Conservation (phyloP, 2,797 vertebrate species). For the Decapterus maruadsi region DNA sequence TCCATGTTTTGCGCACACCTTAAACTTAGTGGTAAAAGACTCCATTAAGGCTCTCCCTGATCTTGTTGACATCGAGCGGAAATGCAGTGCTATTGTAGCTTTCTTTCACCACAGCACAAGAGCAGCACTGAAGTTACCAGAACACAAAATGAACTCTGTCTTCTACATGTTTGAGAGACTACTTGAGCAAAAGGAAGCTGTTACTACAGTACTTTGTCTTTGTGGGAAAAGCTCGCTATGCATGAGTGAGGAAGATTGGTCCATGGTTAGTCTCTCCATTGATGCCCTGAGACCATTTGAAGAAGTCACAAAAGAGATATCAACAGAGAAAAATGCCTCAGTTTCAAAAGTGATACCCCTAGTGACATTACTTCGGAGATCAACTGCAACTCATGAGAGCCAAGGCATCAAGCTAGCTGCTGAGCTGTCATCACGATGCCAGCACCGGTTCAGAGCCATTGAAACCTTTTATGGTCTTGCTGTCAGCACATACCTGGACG, state of each 20-base stretch:
- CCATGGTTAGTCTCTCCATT: constrained; percentile 5
- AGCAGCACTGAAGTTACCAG: constrained; percentile 4
- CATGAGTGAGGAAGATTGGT: constrained; percentile 21
- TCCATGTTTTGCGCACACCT: constrained; percentile 20
- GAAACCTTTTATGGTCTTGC: constrained; percentile 30
- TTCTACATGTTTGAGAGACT: constrained; percentile 26
- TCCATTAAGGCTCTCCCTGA: constrained; percentile 6
- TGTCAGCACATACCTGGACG: constrained; percentile 30
- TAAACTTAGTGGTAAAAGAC: constrained; percentile 23
- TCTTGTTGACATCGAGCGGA: not conserved
- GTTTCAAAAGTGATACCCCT: constrained; percentile 18
- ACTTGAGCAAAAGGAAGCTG: constrained; percentile 12
- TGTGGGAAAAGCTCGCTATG: constrained; percentile 25
- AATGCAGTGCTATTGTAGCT: constrained; percentile 20
- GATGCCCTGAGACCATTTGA: constrained; percentile 34
- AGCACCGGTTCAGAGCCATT: not conserved
- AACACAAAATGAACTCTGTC: constrained; percentile 22
- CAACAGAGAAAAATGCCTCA: constrained; percentile 4
- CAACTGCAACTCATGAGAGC: not conserved
- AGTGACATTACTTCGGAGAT: constrained; percentile 11
- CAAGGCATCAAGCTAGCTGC: constrained; percentile 13
- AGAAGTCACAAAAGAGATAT: constrained; percentile 15
- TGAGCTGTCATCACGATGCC: constrained; percentile 12
- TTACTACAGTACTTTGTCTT: constrained; percentile 24
- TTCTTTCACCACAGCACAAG: constrained; percentile 38